These are phyloP conservation scores for Drosophila fungiperda DNA, from an alignment of 2,888 invertebrate species.

Conservation along the genomic window DNA sequence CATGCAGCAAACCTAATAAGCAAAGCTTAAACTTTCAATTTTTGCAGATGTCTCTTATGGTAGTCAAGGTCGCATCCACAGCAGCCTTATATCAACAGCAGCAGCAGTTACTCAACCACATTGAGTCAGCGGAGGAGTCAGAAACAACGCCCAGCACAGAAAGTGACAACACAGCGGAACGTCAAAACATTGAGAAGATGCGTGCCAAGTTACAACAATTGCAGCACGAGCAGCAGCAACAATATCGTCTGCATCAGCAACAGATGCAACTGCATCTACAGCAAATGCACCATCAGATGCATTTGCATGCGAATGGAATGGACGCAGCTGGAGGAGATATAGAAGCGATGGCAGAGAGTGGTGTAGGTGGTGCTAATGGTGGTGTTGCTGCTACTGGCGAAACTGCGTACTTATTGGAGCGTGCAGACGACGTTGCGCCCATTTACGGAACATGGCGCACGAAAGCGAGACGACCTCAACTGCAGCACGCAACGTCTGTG, in stretches of 20 bases:
- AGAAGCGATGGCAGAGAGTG: constrained; percentile 15
- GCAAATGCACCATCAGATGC: constrained; percentile 66
- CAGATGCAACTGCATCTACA: constrained; percentile 70
- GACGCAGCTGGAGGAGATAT: constrained; percentile 13
- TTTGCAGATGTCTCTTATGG: constrained; percentile 83
- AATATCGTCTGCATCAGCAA: constrained; percentile 68
- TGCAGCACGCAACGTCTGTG: constrained; percentile 62
- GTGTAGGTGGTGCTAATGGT: constrained; percentile 15
- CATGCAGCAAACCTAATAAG: neutral
- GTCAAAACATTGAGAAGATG: constrained; percentile 76
- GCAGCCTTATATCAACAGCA: constrained; percentile 77
- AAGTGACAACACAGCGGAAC: constrained; percentile 62
- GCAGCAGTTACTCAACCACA: constrained; percentile 56
- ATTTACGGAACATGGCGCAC: constrained; percentile 84
- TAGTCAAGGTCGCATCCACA: constrained; percentile 82
- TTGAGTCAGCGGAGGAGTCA: constrained; percentile 31
- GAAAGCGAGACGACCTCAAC: constrained; percentile 83
- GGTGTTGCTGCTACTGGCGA: constrained; percentile 61
- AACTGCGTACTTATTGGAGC: constrained; percentile 83
- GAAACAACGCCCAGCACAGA: constrained; percentile 39
- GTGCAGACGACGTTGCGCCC: constrained; percentile 77
- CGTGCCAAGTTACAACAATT: constrained; percentile 81
- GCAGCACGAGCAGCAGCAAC: constrained; percentile 74
- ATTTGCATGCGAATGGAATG: constrained; percentile 63
- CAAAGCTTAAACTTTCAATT: constrained; percentile 39